Conservation (phyloP, 2,888 invertebrate species). For the Cryptosula pallasiana region DNA sequence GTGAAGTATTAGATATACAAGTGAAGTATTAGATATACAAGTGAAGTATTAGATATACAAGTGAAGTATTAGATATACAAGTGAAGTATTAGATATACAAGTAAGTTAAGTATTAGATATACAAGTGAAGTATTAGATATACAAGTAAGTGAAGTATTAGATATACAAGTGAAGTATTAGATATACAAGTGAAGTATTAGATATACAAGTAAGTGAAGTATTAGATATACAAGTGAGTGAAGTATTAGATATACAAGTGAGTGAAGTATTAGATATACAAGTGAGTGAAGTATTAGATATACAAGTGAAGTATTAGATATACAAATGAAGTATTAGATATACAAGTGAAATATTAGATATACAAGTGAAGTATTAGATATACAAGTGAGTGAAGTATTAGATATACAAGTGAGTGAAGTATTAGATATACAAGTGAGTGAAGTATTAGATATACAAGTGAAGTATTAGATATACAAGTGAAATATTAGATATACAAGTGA, state of each 20-base stretch:
- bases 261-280: conserved; percentile 54
- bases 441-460: conserved; percentile 55
- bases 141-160: conserved; percentile 54
- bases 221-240: conserved; percentile 54
- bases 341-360: conserved; percentile 52
- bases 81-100: conserved; percentile 55
- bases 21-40: conserved; percentile 55
- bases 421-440: conserved; percentile 54
- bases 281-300: conserved; percentile 54
- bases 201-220: conserved; percentile 54
- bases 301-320: no score
- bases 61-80: conserved; percentile 55
- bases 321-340: conserved; percentile 56
- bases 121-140: conserved; percentile 55
- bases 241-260: conserved; percentile 55
- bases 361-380: conserved; percentile 56
- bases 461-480: conserved; percentile 55
- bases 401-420: conserved; percentile 54
- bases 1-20: conserved; percentile 55
- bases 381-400: conserved; percentile 54
- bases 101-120: conserved; percentile 54
- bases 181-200: conserved; percentile 55
- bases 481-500: no score
- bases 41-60: conserved; percentile 55
- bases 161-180: conserved; percentile 55